These are phyloP conservation scores for Drosophila sp. DNA, from an alignment of 1,140 invertebrate genomes.

Conservation along the genomic window DNA sequence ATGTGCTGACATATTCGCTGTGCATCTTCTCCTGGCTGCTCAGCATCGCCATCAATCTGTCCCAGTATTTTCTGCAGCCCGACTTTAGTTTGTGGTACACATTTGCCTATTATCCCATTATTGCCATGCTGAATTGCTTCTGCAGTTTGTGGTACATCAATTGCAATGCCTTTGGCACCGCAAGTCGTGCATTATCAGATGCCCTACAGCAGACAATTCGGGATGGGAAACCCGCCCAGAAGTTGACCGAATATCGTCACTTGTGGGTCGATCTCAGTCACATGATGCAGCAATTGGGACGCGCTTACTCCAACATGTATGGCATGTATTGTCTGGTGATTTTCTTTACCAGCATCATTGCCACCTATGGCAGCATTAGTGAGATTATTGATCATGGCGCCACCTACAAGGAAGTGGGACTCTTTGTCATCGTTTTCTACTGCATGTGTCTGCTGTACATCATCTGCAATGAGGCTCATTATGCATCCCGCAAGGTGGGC, in stretches of 20 bases:
- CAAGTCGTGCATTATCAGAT: conserved; percentile 86
- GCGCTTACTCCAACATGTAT: conserved; percentile 90
- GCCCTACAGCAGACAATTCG: conserved; percentile 87
- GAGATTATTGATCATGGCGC: conserved; percentile 89
- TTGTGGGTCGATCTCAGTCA: conserved; percentile 89
- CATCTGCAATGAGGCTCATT: conserved; percentile 89
- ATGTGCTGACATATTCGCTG: conserved; percentile 86
- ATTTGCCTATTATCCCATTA: conserved; percentile 89
- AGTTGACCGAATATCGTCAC: conserved; percentile 87
- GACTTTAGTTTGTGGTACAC: conserved; percentile 89
- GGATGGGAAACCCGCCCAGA: conserved; percentile 86
- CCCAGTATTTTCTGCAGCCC: conserved; percentile 88
- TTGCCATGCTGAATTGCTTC: conserved; percentile 89
- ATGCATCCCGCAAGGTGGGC: conserved; percentile 88
- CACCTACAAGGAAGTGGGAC: conserved; percentile 88
- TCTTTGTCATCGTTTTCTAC: conserved; percentile 89
- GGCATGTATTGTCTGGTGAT: conserved; percentile 89
- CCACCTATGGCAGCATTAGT: conserved; percentile 88
- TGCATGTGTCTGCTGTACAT: conserved; percentile 88
- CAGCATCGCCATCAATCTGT: conserved; percentile 87
- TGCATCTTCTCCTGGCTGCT: conserved; percentile 88
- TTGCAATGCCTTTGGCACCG: conserved; percentile 88
- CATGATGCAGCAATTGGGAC: conserved; percentile 89
- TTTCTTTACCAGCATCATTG: conserved; percentile 89
- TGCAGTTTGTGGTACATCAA: conserved; percentile 89